phyloP scores from a whole-genome alignment of 2,113 vertebrate genomes.

The Vulpes ferrilata region DNA sequence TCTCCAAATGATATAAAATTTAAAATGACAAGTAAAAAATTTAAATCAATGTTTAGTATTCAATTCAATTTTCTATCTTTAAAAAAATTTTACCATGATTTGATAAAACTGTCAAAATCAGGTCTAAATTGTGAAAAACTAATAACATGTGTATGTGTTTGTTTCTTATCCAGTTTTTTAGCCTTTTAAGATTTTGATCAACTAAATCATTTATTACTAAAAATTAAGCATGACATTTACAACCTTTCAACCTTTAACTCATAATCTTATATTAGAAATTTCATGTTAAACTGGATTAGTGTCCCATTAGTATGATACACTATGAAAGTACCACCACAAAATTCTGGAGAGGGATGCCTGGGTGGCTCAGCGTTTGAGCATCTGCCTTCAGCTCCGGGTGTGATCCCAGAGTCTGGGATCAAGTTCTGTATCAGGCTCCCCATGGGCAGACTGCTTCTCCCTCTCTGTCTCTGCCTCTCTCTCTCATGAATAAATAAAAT shows the following conservation, averaged over 20 bases:
- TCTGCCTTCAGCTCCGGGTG: too few relatives aligned
- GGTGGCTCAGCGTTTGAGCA: too few relatives aligned
- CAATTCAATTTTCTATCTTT: conserved; percentile 20
- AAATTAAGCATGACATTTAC: not conserved
- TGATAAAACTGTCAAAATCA: conserved; percentile 48
- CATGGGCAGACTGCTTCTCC: too few relatives aligned
- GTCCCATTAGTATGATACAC: not conserved
- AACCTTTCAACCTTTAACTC: not conserved
- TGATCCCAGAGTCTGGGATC: too few relatives aligned
- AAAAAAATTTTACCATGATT: conserved; percentile 43
- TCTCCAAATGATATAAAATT: conserved; percentile 7
- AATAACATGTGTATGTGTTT: not conserved
- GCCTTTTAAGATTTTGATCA: conserved; percentile 1
- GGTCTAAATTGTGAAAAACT: conserved; percentile 41
- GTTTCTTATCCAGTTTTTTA: conserved; percentile 7
- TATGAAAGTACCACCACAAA: not conserved
- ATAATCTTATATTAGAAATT: conserved; percentile 22
- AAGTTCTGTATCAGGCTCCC: too few relatives aligned
- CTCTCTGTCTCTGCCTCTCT: too few relatives aligned
- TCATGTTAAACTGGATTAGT: not conserved
- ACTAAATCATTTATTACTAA: conserved; percentile 37
- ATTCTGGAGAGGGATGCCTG: not conserved
- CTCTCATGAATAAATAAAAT: too few relatives aligned
- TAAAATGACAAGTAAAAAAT: conserved; percentile 38
- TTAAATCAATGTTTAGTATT: conserved; percentile 8